phyloP scores from a whole-genome alignment of 2,797 vertebrate species.

The Tokudaia tokunoshimensis region DNA sequence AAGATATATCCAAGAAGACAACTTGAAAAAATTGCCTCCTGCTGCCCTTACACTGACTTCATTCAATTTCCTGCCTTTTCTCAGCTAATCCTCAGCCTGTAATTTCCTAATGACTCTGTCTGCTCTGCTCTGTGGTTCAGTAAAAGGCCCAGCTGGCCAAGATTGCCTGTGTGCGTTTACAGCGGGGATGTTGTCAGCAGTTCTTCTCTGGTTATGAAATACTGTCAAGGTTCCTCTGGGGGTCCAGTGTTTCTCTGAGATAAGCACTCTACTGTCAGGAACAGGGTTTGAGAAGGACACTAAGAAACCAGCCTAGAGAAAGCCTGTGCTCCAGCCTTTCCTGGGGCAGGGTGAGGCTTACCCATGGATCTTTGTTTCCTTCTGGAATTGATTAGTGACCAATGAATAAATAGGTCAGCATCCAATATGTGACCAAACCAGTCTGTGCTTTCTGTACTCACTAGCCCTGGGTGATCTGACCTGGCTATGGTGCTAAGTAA shows the following conservation, averaged over 20 bases:
- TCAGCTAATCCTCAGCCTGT: conserved; percentile 69
- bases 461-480: neutral
- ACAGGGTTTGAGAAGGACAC: neutral
- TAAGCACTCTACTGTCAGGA: neutral
- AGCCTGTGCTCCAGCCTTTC: neutral
- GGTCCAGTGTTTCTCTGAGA: neutral
- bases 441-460: neutral
- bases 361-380: neutral
- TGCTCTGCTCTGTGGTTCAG: neutral
- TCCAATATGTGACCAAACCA: neutral
- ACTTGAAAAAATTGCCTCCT: conserved; percentile 57
- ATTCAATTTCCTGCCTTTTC: conserved; percentile 71
- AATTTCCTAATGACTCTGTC: conserved; percentile 74
- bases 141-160: conserved; percentile 44
- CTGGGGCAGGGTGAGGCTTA: neutral
- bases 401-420: neutral
- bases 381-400: neutral
- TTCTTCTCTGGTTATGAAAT: conserved; percentile 22
- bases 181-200: neutral
- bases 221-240: neutral
- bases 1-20: conserved; percentile 47
- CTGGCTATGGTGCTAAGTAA: neutral
- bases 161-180: neutral
- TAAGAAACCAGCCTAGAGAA: neutral
- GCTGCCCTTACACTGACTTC: conserved; percentile 21